These are phyloP conservation scores for Rutilus rutilus DNA, from an alignment of 2,113 vertebrate genomes.

Conservation along the genomic window DNA sequence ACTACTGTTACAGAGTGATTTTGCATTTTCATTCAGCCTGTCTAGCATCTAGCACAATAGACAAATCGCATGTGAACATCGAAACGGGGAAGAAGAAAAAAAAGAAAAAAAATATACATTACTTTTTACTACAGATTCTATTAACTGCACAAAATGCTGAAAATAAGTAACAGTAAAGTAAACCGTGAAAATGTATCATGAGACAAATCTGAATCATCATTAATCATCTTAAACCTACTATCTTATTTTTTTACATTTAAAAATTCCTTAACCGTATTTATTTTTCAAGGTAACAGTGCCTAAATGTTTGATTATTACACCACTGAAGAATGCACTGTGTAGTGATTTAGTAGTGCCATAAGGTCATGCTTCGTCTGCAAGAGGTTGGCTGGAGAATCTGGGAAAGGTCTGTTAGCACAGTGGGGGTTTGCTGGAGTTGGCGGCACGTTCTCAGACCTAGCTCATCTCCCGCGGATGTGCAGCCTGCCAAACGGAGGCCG, in stretches of 20 bases:
- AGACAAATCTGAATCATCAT: background rate
- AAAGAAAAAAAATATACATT: fast-evolving
- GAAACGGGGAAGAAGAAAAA: no score
- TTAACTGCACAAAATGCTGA: background rate
- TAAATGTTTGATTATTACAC: constrained; percentile 27
- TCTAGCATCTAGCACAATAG: no score
- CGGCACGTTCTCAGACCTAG: constrained; percentile 73
- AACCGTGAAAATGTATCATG: background rate
- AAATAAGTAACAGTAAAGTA: background rate
- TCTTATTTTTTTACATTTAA: background rate
- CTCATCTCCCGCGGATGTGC: constrained; percentile 70
- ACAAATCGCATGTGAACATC: no score
- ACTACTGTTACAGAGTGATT: no score
- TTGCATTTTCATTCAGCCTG: no score
- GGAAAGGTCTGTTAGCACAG: constrained; percentile 73
- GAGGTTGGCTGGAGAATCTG: constrained; percentile 71
- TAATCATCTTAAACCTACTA: background rate
- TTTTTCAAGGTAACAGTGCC: background rate
- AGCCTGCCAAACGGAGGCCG: constrained; percentile 73
- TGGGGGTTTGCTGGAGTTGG: constrained; percentile 71
- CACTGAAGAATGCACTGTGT: constrained; percentile 33
- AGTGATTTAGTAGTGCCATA: constrained; percentile 38
- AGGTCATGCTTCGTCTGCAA: constrained; percentile 24
- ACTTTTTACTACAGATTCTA: background rate
- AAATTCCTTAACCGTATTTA: background rate